A percentile compares a stretch with the other conserved stretches of the same genome.
phyloP scores from a whole-genome alignment of 2,888 invertebrate species.

The Aphidius colemani region DNA sequence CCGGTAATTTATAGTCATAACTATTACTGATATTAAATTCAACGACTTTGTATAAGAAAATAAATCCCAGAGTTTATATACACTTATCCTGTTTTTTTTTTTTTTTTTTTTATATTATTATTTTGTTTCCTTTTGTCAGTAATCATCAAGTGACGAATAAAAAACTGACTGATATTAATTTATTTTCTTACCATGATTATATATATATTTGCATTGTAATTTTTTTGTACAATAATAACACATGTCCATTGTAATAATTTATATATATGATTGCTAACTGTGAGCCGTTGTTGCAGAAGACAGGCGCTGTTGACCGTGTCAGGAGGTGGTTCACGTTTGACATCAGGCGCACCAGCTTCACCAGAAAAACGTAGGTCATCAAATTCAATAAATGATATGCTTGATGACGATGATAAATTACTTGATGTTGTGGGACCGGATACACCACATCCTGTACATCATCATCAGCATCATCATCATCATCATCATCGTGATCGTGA shows the following conservation, averaged over 20 bases:
- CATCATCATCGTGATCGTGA: slow-evolving; percentile 44
- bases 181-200: not conserved
- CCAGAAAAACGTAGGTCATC: slow-evolving; percentile 55
- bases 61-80: too few relatives aligned
- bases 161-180: not conserved
- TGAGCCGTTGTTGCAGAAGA: slow-evolving; percentile 59
- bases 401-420: slow-evolving; percentile 81
- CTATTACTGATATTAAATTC: slow-evolving; percentile 23
- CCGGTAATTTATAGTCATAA: too few relatives aligned
- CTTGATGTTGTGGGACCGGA: slow-evolving; percentile 89
- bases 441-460: slow-evolving; percentile 71
- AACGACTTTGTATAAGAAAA: slow-evolving; percentile 38
- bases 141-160: not conserved
- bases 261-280: slow-evolving; percentile 54
- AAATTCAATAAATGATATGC: slow-evolving; percentile 54
- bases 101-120: not conserved
- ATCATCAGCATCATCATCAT: slow-evolving; percentile 22
- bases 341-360: slow-evolving; percentile 54
- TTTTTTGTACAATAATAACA: not conserved
- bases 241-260: not conserved
- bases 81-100: not conserved
- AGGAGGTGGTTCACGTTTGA: slow-evolving; percentile 56
- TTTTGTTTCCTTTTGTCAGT: not conserved
- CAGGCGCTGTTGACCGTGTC: slow-evolving; percentile 60
- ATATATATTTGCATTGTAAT: not conserved